These are phyloP conservation scores for Centroberyx gerrardi DNA, from an alignment of 2,797 vertebrate genomes.

Conservation along the genomic window DNA sequence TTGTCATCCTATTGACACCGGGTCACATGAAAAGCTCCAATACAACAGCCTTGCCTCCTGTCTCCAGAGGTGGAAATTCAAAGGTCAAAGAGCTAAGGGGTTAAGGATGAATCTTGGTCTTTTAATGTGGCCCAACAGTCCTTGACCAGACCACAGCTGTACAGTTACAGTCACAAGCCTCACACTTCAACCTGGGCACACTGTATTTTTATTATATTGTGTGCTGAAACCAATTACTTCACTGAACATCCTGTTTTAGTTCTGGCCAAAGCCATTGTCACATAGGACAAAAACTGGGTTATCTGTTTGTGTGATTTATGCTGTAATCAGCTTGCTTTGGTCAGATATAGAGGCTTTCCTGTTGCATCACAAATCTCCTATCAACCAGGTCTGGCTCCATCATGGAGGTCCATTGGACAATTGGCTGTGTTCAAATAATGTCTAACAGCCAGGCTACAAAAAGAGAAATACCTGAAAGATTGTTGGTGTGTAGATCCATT, in stretches of 20 bases:
- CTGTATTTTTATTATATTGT: constrained; percentile 35
- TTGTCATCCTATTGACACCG: constrained; percentile 43
- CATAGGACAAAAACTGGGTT: not conserved
- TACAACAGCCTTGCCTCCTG: constrained; percentile 22
- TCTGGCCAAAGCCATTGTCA: not conserved
- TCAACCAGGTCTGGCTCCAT: no score
- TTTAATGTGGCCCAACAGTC: constrained; percentile 55
- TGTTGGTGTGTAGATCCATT: no score
- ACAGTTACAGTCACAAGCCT: constrained; percentile 45
- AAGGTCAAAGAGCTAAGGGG: not conserved
- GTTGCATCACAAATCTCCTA: no score
- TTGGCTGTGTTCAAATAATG: no score
- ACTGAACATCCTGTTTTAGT: not conserved
- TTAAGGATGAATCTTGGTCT: constrained; percentile 43
- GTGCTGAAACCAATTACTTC: not conserved
- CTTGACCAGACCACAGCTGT: constrained; percentile 59
- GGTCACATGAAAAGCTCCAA: constrained; percentile 38
- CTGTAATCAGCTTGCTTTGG: not conserved
- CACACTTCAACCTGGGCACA: constrained; percentile 32
- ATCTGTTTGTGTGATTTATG: not conserved
- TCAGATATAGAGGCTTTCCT: not conserved
- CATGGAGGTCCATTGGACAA: no score
- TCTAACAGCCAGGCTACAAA: no score
- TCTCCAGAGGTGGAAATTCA: no score
- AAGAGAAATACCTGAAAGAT: no score